Base-by-base conservation (phyloP, 2,113 vertebrate genomes). In the Elaphurus davidianus region DNA sequence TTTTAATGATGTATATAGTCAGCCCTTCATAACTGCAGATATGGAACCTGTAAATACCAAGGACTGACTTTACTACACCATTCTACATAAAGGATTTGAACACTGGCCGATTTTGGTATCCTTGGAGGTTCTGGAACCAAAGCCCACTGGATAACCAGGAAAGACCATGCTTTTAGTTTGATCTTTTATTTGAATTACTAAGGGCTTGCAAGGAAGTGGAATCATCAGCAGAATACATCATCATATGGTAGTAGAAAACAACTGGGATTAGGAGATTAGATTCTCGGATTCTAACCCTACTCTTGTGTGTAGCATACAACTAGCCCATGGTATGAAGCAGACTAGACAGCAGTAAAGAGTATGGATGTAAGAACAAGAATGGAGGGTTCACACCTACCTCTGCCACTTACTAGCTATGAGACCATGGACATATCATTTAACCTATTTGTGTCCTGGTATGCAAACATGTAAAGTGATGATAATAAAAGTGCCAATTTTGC, bases 131-230 rank as follows among this genome's bases (percentile, higher is more conserved):
- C 79, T 54, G 19, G 19, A 82, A 54, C 19, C 11, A 82, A 54
- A 16, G 33, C 50, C 33, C 50, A 21, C 47, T 82, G 79, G 76
- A 82, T 54, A 54, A 52, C 33, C 79, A 54, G 79, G 19, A 33
- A n/a, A 54, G 50, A 25, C 33, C 1, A 0, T 57, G 57, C 5
- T 95, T 71, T 90, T 90, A 62, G 23, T 60, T 94, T 92, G 36
- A 92, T 76, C 40, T 62, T 95, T 89, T 40, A 60, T 96, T 79
- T 94, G 71, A 96, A 67, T 87, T 92, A 45, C 12, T 95, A 64
- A 92, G 54, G 12, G 5, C 40, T 59, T 92, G 19, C 11, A 85
- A 74, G 17, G 17, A 85, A 91, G 23, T 83, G 1, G 10, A 40
- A 92, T 90, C 30, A 97, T 54, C 89, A 89, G 19, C 19, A 92